phyloP scores from a whole-genome alignment of 92 coral and sea anemone species.

The Actinostola sp. region DNA sequence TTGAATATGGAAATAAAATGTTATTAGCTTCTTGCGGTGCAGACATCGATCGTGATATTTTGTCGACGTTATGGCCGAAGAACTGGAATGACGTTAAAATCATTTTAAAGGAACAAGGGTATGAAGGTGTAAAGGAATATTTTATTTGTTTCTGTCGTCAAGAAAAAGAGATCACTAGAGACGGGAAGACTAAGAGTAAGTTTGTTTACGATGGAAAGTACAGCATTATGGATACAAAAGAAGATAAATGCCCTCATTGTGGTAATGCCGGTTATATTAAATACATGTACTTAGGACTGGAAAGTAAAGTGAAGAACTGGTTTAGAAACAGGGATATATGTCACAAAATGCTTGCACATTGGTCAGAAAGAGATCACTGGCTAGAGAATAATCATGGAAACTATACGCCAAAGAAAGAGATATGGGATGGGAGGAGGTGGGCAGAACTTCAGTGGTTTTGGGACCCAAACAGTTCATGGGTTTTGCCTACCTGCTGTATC shows the following conservation, averaged over 20 bases:
- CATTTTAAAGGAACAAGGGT: conserved; percentile 72
- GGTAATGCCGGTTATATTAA: conserved; percentile 22
- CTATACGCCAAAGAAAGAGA: conserved; percentile 18
- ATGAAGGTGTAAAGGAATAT: conserved; percentile 56
- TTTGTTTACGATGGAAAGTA: conserved; percentile 51
- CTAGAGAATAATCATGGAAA: conserved; percentile 21
- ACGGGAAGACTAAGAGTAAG: conserved; percentile 51
- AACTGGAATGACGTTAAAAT: conserved; percentile 53
- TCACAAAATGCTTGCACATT: conserved; percentile 48
- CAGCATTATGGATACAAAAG: conserved; percentile 48
- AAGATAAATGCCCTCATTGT: conserved; percentile 54
- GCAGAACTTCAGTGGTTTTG: conserved; percentile 45
- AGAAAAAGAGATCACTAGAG: conserved; percentile 46
- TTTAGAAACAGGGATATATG: conserved; percentile 16
- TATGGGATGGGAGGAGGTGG: conserved; percentile 57
- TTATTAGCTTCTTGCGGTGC: conserved; percentile 29
- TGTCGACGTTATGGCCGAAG: conserved; percentile 60
- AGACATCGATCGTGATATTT: conserved; percentile 57
- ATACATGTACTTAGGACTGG: conserved; percentile 34
- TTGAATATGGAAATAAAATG: conserved; percentile 64
- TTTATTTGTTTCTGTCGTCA: conserved; percentile 62
- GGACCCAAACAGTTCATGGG: conserved; percentile 26
- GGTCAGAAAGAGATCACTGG: conserved; percentile 56
- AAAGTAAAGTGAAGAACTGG: conserved; percentile 45
- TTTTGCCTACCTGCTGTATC: conserved; percentile 29